Evolutionary conservation across 2,113 vertebrate species (phyloP).

Genomic region (Crotalus tigris): DNA sequence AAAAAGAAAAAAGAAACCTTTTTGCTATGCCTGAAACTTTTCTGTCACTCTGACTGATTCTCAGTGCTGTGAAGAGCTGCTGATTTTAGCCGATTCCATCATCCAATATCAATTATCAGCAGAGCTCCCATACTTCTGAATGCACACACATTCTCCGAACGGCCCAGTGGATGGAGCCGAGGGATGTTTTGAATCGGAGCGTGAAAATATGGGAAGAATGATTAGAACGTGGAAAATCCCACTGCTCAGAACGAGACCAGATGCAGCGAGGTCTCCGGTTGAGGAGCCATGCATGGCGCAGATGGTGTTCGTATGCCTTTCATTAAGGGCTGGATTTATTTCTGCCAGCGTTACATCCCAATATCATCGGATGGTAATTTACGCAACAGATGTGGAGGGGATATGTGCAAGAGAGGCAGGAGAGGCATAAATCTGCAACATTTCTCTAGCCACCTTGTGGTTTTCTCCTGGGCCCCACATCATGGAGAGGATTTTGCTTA

Average conservation of each 20-base stretch:
- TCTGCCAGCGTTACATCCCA: not conserved
- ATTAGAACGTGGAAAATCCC: conserved; percentile 3
- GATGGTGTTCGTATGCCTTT: not conserved
- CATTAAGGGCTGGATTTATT: not conserved
- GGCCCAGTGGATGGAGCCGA: not conserved
- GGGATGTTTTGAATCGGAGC: not conserved
- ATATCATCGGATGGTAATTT: not conserved
- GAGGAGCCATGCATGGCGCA: not conserved
- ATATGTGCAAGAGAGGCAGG: not conserved
- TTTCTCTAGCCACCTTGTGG: not conserved
- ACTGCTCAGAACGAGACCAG: not conserved
- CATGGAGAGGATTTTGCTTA: not conserved
- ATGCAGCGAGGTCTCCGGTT: not conserved
- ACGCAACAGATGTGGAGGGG: not conserved
- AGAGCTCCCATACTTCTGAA: not conserved
- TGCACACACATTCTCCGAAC: not conserved
- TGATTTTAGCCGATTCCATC: not conserved
- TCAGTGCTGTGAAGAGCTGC: not conserved
- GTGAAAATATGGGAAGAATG: conserved; percentile 3
- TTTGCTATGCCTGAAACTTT: not conserved
- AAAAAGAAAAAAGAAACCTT: not conserved
- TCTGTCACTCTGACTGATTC: not conserved
- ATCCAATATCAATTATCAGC: not conserved
- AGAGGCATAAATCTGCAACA: not conserved
- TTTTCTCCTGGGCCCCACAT: not conserved